phyloP scores from a whole-genome alignment of 2,797 vertebrate genomes.

The Agapornis canus region DNA sequence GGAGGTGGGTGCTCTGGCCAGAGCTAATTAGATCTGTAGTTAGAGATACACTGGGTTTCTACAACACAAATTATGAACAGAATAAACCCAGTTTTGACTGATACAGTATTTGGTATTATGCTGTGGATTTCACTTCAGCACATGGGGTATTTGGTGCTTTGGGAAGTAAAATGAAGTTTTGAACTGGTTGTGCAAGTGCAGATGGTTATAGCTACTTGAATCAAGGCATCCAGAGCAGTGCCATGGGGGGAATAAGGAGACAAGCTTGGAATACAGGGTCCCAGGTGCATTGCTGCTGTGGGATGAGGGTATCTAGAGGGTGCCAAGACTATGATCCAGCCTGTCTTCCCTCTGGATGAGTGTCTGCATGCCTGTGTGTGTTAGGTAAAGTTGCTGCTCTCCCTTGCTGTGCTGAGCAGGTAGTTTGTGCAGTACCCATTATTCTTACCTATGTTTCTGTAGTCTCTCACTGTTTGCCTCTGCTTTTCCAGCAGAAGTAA shows the following conservation, averaged over 20 bases:
- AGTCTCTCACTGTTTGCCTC: neutral
- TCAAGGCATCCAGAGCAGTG: neutral
- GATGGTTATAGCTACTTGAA: neutral
- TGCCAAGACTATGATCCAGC: neutral
- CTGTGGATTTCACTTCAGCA: neutral
- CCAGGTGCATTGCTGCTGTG: neutral
- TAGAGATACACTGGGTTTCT: neutral
- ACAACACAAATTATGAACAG: neutral
- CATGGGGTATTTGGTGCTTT: neutral
- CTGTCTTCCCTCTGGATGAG: neutral
- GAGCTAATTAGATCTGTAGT: neutral
- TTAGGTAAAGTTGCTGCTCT: neutral
- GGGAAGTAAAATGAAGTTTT: neutral
- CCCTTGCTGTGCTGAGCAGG: neutral
- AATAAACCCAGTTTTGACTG: neutral
- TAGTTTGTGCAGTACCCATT: neutral
- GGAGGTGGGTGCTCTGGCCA: neutral
- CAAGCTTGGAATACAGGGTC: neutral
- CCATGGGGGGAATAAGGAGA: neutral
- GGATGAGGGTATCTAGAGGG: neutral
- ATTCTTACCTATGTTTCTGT: neutral
- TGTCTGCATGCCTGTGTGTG: neutral
- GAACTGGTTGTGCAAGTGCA: neutral
- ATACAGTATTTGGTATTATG: neutral
- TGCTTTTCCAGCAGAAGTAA: neutral